A percentile compares a stretch with the other conserved stretches of the same genome.
These are phyloP conservation scores for Meloidogyne chitwoodi DNA, from an alignment of 1,140 invertebrate genomes.

Conservation along the genomic window DNA sequence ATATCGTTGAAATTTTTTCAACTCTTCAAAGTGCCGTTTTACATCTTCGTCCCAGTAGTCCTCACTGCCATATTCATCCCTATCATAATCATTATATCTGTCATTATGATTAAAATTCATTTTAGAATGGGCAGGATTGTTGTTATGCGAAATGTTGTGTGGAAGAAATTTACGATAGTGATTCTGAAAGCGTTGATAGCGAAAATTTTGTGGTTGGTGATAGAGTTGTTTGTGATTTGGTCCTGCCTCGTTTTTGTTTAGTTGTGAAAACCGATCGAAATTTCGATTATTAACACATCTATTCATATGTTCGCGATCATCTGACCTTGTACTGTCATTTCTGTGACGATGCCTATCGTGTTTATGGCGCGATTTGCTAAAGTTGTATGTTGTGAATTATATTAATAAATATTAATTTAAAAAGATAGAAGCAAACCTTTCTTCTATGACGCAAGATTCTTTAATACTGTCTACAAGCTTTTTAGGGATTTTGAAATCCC, in stretches of 20 bases:
- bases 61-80: background rate
- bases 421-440: background rate
- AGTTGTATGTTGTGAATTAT: background rate
- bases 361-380: background rate
- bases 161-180: background rate
- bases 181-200: background rate
- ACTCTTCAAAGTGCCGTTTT: background rate
- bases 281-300: background rate
- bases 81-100: background rate
- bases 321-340: background rate
- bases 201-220: background rate
- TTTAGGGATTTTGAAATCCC: slow-evolving; percentile 19
- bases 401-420: no score
- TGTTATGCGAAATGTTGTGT: background rate
- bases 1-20: background rate
- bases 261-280: background rate
- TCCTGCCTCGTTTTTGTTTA: background rate
- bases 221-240: background rate
- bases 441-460: background rate
- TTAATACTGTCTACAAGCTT: background rate
- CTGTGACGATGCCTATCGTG: background rate
- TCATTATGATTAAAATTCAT: background rate
- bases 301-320: background rate
- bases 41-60: background rate
- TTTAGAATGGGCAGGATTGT: background rate